Conservation (phyloP, 1,140 invertebrate genomes). For the Solen grandis region DNA sequence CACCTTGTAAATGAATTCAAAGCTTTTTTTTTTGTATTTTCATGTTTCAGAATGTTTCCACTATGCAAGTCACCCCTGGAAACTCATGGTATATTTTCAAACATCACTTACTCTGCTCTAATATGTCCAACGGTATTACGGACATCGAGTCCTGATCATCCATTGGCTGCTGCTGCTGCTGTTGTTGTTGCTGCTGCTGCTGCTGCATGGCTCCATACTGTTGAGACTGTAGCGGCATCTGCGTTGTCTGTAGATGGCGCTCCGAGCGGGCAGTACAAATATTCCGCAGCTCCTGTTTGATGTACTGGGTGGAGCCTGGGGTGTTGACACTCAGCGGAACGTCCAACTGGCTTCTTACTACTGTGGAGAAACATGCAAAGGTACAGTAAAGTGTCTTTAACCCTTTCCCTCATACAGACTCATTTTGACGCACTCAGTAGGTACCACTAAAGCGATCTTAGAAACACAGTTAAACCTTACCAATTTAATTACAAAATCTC, state of each 20-base stretch:
- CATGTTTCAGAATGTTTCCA: too few species aligned
- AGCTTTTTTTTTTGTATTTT: too few species aligned
- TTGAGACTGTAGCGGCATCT: constrained; percentile 33
- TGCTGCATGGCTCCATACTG: constrained; percentile 56
- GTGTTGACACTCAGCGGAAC: constrained; percentile 43
- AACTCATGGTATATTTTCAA: too few species aligned
- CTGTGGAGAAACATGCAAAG: too few species aligned
- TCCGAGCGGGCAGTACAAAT: constrained; percentile 91
- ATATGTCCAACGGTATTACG: constrained; percentile 73
- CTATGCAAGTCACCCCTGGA: too few species aligned
- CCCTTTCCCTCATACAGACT: too few species aligned
- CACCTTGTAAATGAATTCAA: too few species aligned
- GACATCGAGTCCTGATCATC: constrained; percentile 62
- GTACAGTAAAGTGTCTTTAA: too few species aligned
- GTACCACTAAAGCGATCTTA: too few species aligned
- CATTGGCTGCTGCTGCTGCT: constrained; percentile 36
- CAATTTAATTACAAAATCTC: too few species aligned
- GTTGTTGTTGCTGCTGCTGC: constrained; percentile 64
- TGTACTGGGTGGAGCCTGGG: constrained; percentile 87
- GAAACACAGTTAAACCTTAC: too few species aligned
- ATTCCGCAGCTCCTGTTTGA: constrained; percentile 92
- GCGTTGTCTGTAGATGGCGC: constrained; percentile 79
- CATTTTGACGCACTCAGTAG: too few species aligned
- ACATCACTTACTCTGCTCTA: constrained; percentile 75
- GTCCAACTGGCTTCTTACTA: constrained; percentile 56